Evolutionary conservation across 2,113 vertebrate genomes (phyloP).

Genomic region (Dicentrarchus labrax): DNA sequence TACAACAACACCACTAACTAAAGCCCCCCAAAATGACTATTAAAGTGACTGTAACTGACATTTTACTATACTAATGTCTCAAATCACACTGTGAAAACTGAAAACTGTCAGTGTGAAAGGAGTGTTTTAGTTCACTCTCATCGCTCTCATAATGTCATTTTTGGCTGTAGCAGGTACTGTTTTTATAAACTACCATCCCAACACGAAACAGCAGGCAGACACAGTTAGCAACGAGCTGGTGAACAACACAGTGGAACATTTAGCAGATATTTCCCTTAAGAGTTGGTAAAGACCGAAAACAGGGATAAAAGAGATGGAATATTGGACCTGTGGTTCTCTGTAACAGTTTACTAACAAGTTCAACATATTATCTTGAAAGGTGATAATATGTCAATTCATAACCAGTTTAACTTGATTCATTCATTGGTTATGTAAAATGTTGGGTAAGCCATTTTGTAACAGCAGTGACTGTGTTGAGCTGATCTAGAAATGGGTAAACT

Average conservation of each 20-base stretch:
- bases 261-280: no score
- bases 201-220: no score
- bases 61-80: not conserved
- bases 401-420: no score
- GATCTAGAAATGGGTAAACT: constrained; percentile 21
- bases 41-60: not conserved
- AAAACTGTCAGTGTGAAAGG: not conserved
- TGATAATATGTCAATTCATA: no score
- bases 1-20: not conserved
- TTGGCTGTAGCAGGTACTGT: not conserved
- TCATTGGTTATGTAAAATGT: constrained; percentile 10
- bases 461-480: not conserved
- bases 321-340: no score
- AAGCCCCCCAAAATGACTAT: not conserved
- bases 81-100: not conserved
- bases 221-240: no score
- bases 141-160: not conserved
- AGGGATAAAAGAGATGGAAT: no score
- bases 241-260: no score
- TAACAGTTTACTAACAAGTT: no score
- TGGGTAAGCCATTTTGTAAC: constrained; percentile 41
- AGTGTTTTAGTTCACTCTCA: not conserved
- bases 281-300: no score
- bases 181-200: no score
- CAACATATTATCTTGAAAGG: no score